Percentiles rank a stretch among this genome's conserved stretches.
Evolutionary conservation across 2,888 invertebrate species (phyloP).

Genomic region (Chelonus formosanus): DNA sequence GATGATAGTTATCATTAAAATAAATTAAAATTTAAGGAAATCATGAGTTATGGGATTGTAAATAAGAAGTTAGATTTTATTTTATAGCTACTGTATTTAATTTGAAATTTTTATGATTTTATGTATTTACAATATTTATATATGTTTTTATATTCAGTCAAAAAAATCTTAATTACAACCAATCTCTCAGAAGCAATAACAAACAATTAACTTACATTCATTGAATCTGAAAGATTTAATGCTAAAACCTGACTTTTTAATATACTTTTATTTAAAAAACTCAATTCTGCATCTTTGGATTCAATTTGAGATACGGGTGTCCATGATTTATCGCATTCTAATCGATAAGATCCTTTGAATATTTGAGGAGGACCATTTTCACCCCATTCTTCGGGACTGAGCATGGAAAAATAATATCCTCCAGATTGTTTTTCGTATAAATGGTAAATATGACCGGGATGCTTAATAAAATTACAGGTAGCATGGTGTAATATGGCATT

Average conservation of each 20-base stretch:
- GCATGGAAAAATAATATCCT: conserved; percentile 77
- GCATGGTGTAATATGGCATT: conserved; percentile 73
- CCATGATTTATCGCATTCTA: conserved; percentile 78
- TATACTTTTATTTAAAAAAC: conserved; percentile 44
- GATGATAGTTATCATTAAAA: no score
- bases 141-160: no score
- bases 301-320: conserved; percentile 68
- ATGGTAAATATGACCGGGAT: conserved; percentile 77
- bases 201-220: conserved; percentile 37
- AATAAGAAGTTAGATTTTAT: no score
- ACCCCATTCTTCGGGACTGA: conserved; percentile 83
- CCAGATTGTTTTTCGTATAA: conserved; percentile 74
- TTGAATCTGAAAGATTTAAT: conserved; percentile 38
- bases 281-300: conserved; percentile 56
- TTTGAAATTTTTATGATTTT: no score
- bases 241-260: conserved; percentile 21
- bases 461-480: conserved; percentile 79
- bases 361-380: conserved; percentile 68
- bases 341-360: conserved; percentile 73
- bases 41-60: no score
- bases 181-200: no score
- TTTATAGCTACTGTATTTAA: no score
- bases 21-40: no score
- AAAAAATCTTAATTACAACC: no score
- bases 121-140: no score